Evolutionary conservation across 2,888 invertebrate species (phyloP).

Genomic region (Lithophane leautieri): DNA sequence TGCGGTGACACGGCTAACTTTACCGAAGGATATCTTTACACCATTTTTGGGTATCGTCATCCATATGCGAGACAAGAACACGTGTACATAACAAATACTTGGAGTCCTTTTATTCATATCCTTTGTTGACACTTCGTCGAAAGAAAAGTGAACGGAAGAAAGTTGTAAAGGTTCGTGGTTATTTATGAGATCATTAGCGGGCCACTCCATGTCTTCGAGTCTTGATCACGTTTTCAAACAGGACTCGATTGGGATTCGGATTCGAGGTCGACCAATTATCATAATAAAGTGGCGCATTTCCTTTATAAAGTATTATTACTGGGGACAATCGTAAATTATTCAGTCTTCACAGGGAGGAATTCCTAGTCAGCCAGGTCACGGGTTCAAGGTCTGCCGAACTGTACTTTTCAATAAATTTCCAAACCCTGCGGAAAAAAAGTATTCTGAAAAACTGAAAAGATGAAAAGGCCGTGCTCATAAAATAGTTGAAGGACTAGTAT

Average conservation of each 20-base stretch:
- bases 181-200: slow-evolving; percentile 77
- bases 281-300: slow-evolving; percentile 76
- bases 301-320: slow-evolving; percentile 72
- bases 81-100: slow-evolving; percentile 46
- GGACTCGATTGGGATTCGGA: slow-evolving; percentile 72
- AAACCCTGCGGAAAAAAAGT: slow-evolving; percentile 13
- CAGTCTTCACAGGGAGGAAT: slow-evolving; percentile 55
- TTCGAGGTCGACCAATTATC: slow-evolving; percentile 75
- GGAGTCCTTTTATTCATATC: slow-evolving; percentile 46
- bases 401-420: slow-evolving; percentile 38
- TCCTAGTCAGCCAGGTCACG: slow-evolving; percentile 29
- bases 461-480: slow-evolving; percentile 20
- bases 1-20: slow-evolving; percentile 83
- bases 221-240: slow-evolving; percentile 73
- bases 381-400: slow-evolving; percentile 42
- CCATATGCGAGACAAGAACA: slow-evolving; percentile 49
- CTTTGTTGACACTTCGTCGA: slow-evolving; percentile 59
- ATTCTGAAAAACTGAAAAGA: slow-evolving; percentile 20
- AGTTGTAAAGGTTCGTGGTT: slow-evolving; percentile 65
- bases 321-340: slow-evolving; percentile 73
- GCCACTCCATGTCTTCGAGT: slow-evolving; percentile 73
- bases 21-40: slow-evolving; percentile 78
- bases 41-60: slow-evolving; percentile 65
- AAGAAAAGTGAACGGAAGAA: slow-evolving; percentile 56
- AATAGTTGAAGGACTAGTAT: background rate